These are phyloP conservation scores for Anagrus nilaparvatae DNA, from an alignment of 1,140 invertebrate genomes.

Conservation along the genomic window DNA sequence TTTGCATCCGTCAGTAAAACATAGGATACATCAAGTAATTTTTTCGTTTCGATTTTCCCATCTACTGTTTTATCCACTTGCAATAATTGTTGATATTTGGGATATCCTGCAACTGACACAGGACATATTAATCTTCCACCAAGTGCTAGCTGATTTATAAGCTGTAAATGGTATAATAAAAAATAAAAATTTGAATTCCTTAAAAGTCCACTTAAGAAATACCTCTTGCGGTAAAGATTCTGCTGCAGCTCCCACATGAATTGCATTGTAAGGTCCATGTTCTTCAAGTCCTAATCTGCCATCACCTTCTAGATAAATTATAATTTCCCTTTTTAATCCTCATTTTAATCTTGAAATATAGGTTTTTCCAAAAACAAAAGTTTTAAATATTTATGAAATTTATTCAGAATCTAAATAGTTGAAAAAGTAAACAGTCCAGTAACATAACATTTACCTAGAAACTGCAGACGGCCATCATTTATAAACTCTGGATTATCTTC, in stretches of 20 bases:
- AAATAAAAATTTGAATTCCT: not conserved
- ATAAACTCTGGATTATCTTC: constrained; percentile 33
- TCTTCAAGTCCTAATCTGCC: constrained; percentile 50
- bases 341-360: constrained; percentile 23
- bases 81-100: constrained; percentile 31
- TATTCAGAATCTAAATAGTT: too few relatives aligned
- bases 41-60: constrained; percentile 27
- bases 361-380: too few relatives aligned
- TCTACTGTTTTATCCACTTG: constrained; percentile 35
- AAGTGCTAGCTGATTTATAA: constrained; percentile 50
- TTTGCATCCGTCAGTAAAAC: constrained; percentile 35
- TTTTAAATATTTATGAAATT: too few relatives aligned
- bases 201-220: too few relatives aligned
- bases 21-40: constrained; percentile 37
- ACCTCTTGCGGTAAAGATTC: constrained; percentile 48
- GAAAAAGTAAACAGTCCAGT: not conserved
- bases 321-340: constrained; percentile 38
- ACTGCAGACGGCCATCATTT: constrained; percentile 32
- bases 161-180: constrained; percentile 22
- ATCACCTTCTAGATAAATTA: constrained; percentile 52
- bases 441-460: constrained; percentile 28
- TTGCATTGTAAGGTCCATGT: constrained; percentile 58
- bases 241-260: constrained; percentile 51
- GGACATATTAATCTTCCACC: constrained; percentile 59
- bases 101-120: constrained; percentile 42